phyloP scores from a whole-genome alignment of 2,797 vertebrate genomes.

The Semotilus atromaculatus region DNA sequence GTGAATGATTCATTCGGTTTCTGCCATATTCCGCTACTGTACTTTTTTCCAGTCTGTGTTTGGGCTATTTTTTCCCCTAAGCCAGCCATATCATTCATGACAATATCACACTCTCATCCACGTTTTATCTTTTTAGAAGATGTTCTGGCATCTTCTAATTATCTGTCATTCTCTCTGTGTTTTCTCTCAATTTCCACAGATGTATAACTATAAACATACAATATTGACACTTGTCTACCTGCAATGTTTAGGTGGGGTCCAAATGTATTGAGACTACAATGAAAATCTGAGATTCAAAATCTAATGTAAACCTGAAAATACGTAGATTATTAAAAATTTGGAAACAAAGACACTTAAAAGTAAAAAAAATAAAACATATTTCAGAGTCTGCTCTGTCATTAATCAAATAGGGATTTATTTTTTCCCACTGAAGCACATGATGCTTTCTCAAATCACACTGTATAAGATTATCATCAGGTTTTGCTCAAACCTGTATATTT shows the following conservation, averaged over 20 bases:
- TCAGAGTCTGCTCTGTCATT: too few relatives aligned
- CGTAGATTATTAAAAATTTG: too few relatives aligned
- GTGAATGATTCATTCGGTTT: conserved; percentile 21
- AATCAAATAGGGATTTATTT: neutral
- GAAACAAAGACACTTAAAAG: neutral
- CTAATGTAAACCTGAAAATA: neutral
- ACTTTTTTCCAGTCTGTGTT: neutral
- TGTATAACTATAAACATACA: neutral
- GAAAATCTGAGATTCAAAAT: neutral
- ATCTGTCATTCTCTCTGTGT: neutral
- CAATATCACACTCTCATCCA: neutral
- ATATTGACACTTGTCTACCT: neutral
- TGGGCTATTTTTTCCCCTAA: neutral
- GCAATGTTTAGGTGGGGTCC: neutral
- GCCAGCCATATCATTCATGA: neutral
- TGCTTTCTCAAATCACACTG: conserved; percentile 3
- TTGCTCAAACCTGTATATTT: neutral
- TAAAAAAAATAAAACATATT: neutral
- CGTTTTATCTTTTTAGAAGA: neutral
- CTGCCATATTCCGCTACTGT: conserved; percentile 4
- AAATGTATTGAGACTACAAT: neutral
- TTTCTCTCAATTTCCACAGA: neutral
- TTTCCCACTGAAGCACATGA: neutral
- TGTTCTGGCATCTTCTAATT: conserved; percentile 6
- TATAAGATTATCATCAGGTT: neutral